Percentiles rank a stretch among this genome's conserved stretches.
Conservation (phyloP, 2,797 vertebrate species). For the Semotilus atromaculatus region DNA sequence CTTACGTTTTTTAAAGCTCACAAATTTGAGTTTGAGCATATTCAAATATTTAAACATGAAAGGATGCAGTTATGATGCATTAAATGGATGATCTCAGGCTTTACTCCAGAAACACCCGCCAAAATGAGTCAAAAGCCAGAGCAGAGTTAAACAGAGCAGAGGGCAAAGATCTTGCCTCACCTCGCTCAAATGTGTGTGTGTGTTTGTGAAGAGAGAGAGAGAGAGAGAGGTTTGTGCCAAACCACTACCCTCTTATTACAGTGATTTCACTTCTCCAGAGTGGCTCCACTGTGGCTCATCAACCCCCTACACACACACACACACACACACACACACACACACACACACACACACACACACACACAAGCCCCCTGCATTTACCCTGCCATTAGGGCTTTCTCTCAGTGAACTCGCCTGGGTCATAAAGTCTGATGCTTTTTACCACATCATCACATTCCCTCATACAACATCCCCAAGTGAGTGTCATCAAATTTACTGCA, state of each 20-base stretch:
- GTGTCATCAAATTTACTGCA: conserved; percentile 7
- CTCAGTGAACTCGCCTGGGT: conserved; percentile 34
- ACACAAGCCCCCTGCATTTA: conserved; percentile 42
- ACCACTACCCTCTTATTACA: conserved; percentile 81
- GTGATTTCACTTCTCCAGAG: conserved; percentile 63
- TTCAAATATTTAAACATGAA: neutral
- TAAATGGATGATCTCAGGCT: neutral
- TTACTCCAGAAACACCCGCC: neutral
- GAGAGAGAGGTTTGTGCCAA: conserved; percentile 47
- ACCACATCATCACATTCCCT: conserved; percentile 53
- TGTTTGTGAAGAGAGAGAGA: conserved; percentile 52
- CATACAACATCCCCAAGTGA: neutral
- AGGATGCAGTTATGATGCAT: neutral
- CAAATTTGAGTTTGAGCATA: neutral
- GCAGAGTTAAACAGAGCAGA: conserved; percentile 40
- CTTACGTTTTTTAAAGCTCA: neutral
- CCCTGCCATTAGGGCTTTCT: conserved; percentile 55
- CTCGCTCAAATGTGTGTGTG: conserved; percentile 34
- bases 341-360: conserved; percentile 22
- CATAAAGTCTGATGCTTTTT: conserved; percentile 51
- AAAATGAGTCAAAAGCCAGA: conserved; percentile 23
- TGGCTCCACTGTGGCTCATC: conserved; percentile 76
- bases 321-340: conserved; percentile 32
- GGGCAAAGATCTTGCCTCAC: conserved; percentile 42
- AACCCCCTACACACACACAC: conserved; percentile 61